These are phyloP conservation scores for Lycophotia porphyrea DNA, from an alignment of 2,888 invertebrate genomes.

Conservation along the genomic window DNA sequence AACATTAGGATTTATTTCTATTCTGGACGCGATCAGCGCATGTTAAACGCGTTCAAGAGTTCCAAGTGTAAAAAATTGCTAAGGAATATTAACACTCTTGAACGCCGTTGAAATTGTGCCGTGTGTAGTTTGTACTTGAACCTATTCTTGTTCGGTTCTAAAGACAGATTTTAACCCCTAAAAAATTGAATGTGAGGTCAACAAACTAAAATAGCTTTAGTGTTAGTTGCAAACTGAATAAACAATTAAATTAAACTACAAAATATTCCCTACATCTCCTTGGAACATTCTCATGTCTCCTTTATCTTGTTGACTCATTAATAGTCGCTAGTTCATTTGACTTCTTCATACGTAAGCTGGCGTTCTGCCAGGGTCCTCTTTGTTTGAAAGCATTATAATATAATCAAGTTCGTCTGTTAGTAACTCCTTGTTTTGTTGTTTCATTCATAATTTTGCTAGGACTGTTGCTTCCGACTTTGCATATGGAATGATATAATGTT, in stretches of 20 bases:
- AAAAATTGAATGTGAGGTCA: not conserved
- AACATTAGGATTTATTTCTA: not conserved
- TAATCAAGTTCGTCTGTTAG: conserved; percentile 13
- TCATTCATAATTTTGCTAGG: conserved; percentile 32
- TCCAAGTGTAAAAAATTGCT: not conserved
- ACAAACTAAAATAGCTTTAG: not conserved
- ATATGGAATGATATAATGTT: not conserved
- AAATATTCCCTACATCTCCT: conserved; percentile 29
- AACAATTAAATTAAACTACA: not conserved
- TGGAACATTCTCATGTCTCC: conserved; percentile 36
- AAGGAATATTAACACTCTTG: not conserved
- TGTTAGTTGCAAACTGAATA: not conserved
- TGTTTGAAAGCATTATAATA: conserved; percentile 42
- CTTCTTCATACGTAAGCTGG: conserved; percentile 31
- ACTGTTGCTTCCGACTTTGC: not conserved
- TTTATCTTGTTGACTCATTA: conserved; percentile 31
- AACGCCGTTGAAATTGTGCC: too few species aligned
- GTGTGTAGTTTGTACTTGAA: too few species aligned
- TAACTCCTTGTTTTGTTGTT: conserved; percentile 14
- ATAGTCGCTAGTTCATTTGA: conserved; percentile 16
- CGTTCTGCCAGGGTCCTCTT: conserved; percentile 50
- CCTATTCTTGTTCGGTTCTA: too few species aligned
- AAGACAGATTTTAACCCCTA: too few species aligned
- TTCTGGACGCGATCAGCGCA: not conserved
- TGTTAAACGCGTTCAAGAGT: not conserved